Evolutionary conservation across 2,797 vertebrate species (phyloP).

Genomic region (Oophaga sylvatica): DNA sequence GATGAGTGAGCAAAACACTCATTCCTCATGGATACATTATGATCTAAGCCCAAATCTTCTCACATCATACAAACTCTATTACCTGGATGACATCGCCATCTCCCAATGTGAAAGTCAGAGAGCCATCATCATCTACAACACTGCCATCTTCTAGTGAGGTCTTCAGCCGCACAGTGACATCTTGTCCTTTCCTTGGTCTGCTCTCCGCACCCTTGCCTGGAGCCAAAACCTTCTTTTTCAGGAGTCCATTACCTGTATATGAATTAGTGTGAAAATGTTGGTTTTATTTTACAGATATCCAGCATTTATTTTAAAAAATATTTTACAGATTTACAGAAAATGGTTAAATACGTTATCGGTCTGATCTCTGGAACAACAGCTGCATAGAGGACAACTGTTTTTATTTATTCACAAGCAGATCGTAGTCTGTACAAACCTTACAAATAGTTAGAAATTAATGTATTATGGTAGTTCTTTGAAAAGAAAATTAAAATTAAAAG

Average conservation of each 20-base stretch:
- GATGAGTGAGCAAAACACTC: too few species aligned
- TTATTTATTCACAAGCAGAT: too few species aligned
- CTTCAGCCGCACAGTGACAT: slow-evolving; percentile 84
- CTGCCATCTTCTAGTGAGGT: slow-evolving; percentile 78
- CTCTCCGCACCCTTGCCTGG: slow-evolving; percentile 77
- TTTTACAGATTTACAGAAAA: too few species aligned
- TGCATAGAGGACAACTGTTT: too few species aligned
- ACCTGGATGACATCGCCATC: slow-evolving; percentile 96
- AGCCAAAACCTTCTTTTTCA: slow-evolving; percentile 89
- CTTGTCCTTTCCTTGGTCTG: slow-evolving; percentile 86
- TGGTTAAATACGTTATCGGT: background rate
- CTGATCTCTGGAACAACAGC: too few species aligned
- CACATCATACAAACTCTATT: background rate
- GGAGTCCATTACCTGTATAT: slow-evolving; percentile 79
- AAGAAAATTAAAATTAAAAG: too few species aligned
- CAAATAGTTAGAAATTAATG: background rate
- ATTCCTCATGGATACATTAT: too few species aligned
- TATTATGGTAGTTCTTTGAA: too few species aligned
- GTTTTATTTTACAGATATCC: too few species aligned
- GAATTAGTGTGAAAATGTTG: background rate
- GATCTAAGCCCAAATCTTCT: too few species aligned
- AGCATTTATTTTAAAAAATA: too few species aligned
- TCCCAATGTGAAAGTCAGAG: slow-evolving; percentile 85
- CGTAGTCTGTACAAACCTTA: background rate
- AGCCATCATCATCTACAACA: slow-evolving; percentile 76